Base-by-base conservation (phyloP, 1,140 invertebrate species). In the Ephestia elutella region DNA sequence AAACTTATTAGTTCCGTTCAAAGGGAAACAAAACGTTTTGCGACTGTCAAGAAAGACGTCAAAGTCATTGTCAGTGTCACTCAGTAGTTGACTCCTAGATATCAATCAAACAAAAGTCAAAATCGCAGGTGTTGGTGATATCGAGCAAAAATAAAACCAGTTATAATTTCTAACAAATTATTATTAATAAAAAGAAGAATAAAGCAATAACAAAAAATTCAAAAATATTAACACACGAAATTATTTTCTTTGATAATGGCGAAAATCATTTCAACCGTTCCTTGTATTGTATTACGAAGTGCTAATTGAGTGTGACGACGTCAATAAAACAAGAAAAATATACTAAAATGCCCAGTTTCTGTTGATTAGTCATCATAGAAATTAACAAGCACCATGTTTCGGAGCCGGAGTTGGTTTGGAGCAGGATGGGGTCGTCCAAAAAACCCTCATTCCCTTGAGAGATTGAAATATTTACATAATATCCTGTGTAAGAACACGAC, bases 391-490 rank as follows among this genome's bases (percentile, higher is more conserved):
- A 73, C 70, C 64, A 96, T 96, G 95, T 96, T 96, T 90, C 92
- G 95, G 63, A 96, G 95, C 90, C 90, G 94, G 65, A 96, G 95
- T 78, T 96, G 95, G 95, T 96, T 96, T 82, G 95, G 93, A 18
- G 94, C 94, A 60, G 93, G 94, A 57, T 91, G 96, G 87, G 96
- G 95, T 82, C 96, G 96, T 69, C 97, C 96, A 2, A 98, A 98
- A 89, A 98, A 98, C 91, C 96, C 94, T 55, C 96, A 99, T 91
- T 99, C 98, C 0, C 89, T 98, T 66, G 97, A 99, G 59, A 96
- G 98, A 86, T 90, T 99, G 5, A 98, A 99, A 93, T 99, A 99
- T 90, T 89, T 99, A 53, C 97, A 99, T 82, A 97, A 96, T 89
- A 94, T 99, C 56, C 90, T 99, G 57, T 95, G 96, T 49, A 98